phyloP scores from a whole-genome alignment of 2,888 invertebrate genomes.

The Colostygia pectinataria region DNA sequence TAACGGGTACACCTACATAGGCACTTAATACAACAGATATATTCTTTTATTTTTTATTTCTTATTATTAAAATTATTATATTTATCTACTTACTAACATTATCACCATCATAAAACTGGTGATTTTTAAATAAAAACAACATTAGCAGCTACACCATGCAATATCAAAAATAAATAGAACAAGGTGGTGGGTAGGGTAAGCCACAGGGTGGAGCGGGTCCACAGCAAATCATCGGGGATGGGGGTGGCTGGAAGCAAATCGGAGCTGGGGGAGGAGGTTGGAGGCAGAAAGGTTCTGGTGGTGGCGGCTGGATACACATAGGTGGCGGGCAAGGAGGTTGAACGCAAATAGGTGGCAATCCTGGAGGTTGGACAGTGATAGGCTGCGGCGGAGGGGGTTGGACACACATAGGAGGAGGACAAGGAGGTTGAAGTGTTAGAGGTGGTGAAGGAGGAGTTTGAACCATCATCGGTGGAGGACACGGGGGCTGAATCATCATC shows the following conservation, averaged over 20 bases:
- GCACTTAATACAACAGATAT: no score
- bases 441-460: slow-evolving; percentile 64
- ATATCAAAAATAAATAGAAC: slow-evolving; percentile 45
- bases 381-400: slow-evolving; percentile 66
- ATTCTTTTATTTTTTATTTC: no score
- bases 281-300: slow-evolving; percentile 61
- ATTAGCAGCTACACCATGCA: slow-evolving; percentile 14
- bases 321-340: slow-evolving; percentile 63
- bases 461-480: slow-evolving; percentile 57
- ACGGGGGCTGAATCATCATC: slow-evolving; percentile 67
- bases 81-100: not conserved
- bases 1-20: no score
- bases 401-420: slow-evolving; percentile 59
- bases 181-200: slow-evolving; percentile 31
- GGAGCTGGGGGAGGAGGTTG: slow-evolving; percentile 55
- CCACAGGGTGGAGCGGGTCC: slow-evolving; percentile 34
- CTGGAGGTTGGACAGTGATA: slow-evolving; percentile 63
- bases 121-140: slow-evolving; percentile 1
- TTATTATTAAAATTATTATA: no score
- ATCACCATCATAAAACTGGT: not conserved
- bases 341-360: slow-evolving; percentile 60
- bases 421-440: slow-evolving; percentile 65
- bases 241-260: slow-evolving; percentile 47
- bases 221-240: slow-evolving; percentile 44
- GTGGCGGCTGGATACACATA: slow-evolving; percentile 62